These are phyloP conservation scores for Acanthurus leucopareius DNA, from an alignment of 2,797 vertebrate genomes.

Conservation along the genomic window DNA sequence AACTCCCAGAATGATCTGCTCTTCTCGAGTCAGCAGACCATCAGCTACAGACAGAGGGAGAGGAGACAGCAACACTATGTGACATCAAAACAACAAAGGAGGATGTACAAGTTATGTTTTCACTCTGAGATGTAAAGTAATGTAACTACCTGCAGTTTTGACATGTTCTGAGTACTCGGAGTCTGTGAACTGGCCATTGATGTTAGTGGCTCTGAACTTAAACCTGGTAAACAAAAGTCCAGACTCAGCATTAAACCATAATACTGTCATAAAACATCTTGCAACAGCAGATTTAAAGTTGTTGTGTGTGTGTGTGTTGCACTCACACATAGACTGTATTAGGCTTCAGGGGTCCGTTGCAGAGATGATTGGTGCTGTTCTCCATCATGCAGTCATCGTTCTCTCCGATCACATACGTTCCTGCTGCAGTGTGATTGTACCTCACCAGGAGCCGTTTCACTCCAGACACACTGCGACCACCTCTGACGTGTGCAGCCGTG, in stretches of 20 bases:
- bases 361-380: slow-evolving; percentile 87
- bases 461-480: slow-evolving; percentile 23
- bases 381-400: slow-evolving; percentile 86
- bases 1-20: slow-evolving; percentile 95
- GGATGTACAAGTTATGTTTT: background rate
- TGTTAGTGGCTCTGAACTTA: slow-evolving; percentile 96
- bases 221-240: slow-evolving; percentile 85
- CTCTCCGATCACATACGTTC: slow-evolving; percentile 91
- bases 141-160: slow-evolving; percentile 91
- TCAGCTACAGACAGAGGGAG: slow-evolving; percentile 81
- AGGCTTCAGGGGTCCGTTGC: slow-evolving; percentile 95
- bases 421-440: slow-evolving; percentile 47
- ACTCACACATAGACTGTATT: slow-evolving; percentile 95
- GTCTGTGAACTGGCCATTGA: slow-evolving; percentile 93
- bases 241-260: slow-evolving; percentile 4
- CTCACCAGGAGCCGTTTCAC: slow-evolving; percentile 10
- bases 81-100: background rate
- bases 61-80: slow-evolving; percentile 1
- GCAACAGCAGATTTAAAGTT: background rate
- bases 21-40: slow-evolving; percentile 88
- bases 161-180: slow-evolving; percentile 93
- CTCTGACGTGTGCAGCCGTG: slow-evolving; percentile 56
- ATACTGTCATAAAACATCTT: background rate
- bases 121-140: background rate
- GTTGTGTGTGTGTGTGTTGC: background rate